Base-by-base conservation (phyloP, 2,113 vertebrate species). In the Noturus placidus region DNA sequence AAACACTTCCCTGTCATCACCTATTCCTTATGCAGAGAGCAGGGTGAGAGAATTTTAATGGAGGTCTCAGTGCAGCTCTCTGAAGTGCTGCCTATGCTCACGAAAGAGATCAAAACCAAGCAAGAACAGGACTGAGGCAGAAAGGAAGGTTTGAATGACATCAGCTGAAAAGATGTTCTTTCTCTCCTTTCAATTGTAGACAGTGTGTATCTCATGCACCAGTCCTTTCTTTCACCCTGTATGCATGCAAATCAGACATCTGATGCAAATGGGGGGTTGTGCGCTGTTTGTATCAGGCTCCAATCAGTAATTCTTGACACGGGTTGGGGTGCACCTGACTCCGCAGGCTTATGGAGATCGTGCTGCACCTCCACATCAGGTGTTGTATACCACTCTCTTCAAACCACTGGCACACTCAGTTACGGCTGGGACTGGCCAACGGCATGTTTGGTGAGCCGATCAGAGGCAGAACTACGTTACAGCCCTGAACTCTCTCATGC, bases 201-300 rank as follows among this genome's bases (percentile, higher is more conserved):
- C 88, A 86, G 83, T 86, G 33, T 89, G 88, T 90, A 88, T 87
- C 86, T 59, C n/a, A 17, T 76, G 86, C 87, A 79, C 90, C 85
- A 88, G 70, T 84, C 87, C 81, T 81, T 82, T 81, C 88, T 85
- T 81, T 83, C 82, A 83, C 72, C 88, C 85, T 87, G 90, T 92
- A 89, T 88, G 89, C 86, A 91, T 92, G 91, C 90, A 91, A 91
- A 92, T 92, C 84, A 88, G 85, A 86, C 88, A 77, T 77, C 89
- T 83, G 74, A 89, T 91, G 89, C 89, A 89, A 90, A 90, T 85
- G 42, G 77, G 42, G 72, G 59, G 70, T 69, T 86, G 77, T 38
- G 79, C 30, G 86, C 65, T 86, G 86, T 87, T 87, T 82, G 87
- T 89, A 89, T 76, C 87, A 90, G 90, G 85, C 88, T 87, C 89